phyloP scores from a whole-genome alignment of 1,140 invertebrate genomes.

The Lasioglossum baleicum region DNA sequence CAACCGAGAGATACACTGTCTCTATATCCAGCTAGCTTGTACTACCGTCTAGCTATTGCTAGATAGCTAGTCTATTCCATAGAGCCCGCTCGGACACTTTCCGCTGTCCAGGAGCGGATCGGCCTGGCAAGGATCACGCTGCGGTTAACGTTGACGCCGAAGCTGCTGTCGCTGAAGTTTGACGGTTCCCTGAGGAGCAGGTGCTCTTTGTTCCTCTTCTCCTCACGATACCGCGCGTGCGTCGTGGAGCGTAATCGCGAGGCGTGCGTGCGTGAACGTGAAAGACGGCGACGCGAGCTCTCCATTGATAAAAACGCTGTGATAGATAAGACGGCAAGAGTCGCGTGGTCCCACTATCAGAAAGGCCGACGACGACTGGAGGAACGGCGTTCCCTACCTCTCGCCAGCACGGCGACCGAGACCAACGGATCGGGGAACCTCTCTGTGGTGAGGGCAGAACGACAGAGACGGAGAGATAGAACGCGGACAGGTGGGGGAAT shows the following conservation, averaged over 20 bases:
- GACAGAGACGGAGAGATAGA: conserved; percentile 8
- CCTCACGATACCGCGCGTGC: conserved; percentile 61
- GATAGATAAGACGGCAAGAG: conserved; percentile 49
- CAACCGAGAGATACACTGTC: too few species aligned
- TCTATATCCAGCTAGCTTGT: too few species aligned
- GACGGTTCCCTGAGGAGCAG: conserved; percentile 5
- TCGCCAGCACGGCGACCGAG: not conserved
- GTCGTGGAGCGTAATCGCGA: conserved; percentile 61
- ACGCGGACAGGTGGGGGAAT: conserved; percentile 20
- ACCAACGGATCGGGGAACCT: not conserved
- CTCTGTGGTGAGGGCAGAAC: conserved; percentile 43
- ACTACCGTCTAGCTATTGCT: too few species aligned
- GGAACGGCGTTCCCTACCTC: conserved; percentile 42
- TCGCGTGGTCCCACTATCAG: conserved; percentile 60
- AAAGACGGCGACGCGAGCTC: conserved; percentile 57
- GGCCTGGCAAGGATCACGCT: not conserved
- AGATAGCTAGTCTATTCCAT: conserved; percentile 10
- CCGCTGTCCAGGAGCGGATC: too few species aligned
- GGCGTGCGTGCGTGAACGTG: conserved; percentile 58
- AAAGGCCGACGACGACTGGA: conserved; percentile 66
- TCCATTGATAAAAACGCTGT: conserved; percentile 61
- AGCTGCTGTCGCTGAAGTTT: too few species aligned
- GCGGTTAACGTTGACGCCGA: too few species aligned
- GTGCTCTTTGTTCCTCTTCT: conserved; percentile 32
- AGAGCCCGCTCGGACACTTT: not conserved